Conservation (phyloP, 2,113 vertebrate genomes). For the Equus przewalskii region DNA sequence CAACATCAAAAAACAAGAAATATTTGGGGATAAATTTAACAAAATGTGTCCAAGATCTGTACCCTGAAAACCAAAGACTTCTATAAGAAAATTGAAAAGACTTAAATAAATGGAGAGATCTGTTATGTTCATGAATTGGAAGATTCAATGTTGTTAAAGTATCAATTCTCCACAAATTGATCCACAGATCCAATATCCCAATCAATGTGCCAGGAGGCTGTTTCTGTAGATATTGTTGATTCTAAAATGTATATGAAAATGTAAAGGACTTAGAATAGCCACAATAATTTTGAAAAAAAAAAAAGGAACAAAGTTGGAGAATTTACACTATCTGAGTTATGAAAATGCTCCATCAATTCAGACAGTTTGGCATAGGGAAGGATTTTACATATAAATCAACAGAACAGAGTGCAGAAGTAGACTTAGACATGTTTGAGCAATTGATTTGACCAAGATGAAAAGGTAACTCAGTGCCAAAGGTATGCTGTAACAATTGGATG, state of each 20-base stretch:
- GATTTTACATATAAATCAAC: background rate
- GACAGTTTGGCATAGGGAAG: background rate
- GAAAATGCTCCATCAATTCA: background rate
- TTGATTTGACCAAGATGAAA: background rate
- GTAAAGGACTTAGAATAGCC: background rate
- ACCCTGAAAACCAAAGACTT: conserved; percentile 1
- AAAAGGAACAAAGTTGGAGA: background rate
- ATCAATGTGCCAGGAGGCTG: background rate
- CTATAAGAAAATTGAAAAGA: background rate
- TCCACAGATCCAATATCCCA: background rate
- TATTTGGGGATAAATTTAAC: background rate
- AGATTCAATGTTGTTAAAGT: background rate
- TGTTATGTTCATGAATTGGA: background rate
- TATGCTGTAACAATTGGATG: background rate
- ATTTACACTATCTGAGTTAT: background rate
- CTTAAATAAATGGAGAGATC: background rate
- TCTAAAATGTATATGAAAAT: conserved; percentile 27
- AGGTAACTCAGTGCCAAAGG: background rate
- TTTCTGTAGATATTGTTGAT: background rate
- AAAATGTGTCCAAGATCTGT: background rate
- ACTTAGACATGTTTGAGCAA: background rate
- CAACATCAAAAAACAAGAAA: background rate
- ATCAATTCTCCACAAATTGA: background rate
- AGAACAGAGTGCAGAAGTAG: background rate
- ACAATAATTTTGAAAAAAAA: conserved; percentile 21